These are phyloP conservation scores for Drosophila parabipectinata DNA, from an alignment of 1,140 invertebrate genomes.

Conservation along the genomic window DNA sequence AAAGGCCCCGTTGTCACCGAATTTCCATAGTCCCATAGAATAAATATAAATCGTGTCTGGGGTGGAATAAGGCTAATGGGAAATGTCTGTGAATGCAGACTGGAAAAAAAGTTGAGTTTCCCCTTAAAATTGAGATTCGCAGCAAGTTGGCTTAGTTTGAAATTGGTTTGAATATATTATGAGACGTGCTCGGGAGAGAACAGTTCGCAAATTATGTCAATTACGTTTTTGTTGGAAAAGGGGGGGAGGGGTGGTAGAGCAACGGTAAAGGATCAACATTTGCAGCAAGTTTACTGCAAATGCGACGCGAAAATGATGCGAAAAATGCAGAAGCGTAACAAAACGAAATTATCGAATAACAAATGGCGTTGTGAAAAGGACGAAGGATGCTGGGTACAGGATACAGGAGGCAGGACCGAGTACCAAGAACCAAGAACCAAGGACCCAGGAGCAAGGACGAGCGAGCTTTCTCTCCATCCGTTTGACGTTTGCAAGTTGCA, in stretches of 20 bases:
- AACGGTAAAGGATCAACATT: slow-evolving; percentile 17
- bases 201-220: slow-evolving; percentile 56
- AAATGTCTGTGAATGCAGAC: slow-evolving; percentile 58
- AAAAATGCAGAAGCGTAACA: slow-evolving; percentile 42
- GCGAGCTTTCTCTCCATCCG: slow-evolving; percentile 8
- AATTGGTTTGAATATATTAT: slow-evolving; percentile 52
- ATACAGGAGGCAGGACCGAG: slow-evolving; percentile 18
- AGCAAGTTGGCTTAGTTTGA: slow-evolving; percentile 36
- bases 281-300: slow-evolving; percentile 36
- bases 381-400: slow-evolving; percentile 4
- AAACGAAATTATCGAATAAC: slow-evolving; percentile 52
- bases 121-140: slow-evolving; percentile 24
- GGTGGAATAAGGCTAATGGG: slow-evolving; percentile 36
- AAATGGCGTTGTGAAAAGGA: slow-evolving; percentile 30
- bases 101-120: slow-evolving; percentile 24
- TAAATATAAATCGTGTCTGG: slow-evolving; percentile 50
- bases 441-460: slow-evolving; percentile 5
- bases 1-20: slow-evolving; percentile 43
- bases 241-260: background rate
- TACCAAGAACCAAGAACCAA: slow-evolving; percentile 11
- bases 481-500: slow-evolving; percentile 49
- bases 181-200: slow-evolving; percentile 31
- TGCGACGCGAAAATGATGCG: slow-evolving; percentile 50
- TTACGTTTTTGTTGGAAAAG: slow-evolving; percentile 23
- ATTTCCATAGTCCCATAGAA: slow-evolving; percentile 38